phyloP scores from a whole-genome alignment of 2,888 invertebrate genomes.

The Tanytarsus gracilentus region DNA sequence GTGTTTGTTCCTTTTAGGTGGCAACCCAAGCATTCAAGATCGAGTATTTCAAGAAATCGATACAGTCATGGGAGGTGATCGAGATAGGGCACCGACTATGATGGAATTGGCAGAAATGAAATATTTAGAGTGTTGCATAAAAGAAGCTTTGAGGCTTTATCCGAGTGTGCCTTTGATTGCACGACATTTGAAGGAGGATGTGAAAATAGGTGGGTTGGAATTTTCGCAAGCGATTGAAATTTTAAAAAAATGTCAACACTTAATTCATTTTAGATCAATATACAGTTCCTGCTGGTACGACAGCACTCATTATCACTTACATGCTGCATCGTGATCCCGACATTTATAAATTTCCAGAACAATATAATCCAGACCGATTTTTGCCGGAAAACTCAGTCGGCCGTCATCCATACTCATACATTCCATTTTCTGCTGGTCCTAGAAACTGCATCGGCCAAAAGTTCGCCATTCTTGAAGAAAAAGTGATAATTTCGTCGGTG shows the following conservation, averaged over 20 bases:
- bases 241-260: conserved; percentile 30
- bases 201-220: conserved; percentile 47
- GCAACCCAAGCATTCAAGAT: conserved; percentile 41
- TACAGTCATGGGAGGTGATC: conserved; percentile 43
- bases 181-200: conserved; percentile 48
- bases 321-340: conserved; percentile 57
- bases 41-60: conserved; percentile 46
- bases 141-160: conserved; percentile 56
- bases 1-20: conserved; percentile 41
- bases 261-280: conserved; percentile 41
- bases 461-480: conserved; percentile 51
- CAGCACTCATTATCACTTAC: conserved; percentile 52
- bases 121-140: conserved; percentile 60
- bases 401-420: conserved; percentile 56
- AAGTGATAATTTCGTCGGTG: conserved; percentile 49
- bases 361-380: conserved; percentile 64
- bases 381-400: conserved; percentile 51
- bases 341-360: conserved; percentile 56
- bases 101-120: conserved; percentile 54
- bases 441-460: conserved; percentile 47
- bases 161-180: conserved; percentile 60
- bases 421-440: conserved; percentile 62
- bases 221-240: not conserved
- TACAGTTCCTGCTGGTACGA: conserved; percentile 47
- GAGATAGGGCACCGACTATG: conserved; percentile 45